Conservation (phyloP, 2,797 vertebrate genomes). For the Decapterus maruadsi region DNA sequence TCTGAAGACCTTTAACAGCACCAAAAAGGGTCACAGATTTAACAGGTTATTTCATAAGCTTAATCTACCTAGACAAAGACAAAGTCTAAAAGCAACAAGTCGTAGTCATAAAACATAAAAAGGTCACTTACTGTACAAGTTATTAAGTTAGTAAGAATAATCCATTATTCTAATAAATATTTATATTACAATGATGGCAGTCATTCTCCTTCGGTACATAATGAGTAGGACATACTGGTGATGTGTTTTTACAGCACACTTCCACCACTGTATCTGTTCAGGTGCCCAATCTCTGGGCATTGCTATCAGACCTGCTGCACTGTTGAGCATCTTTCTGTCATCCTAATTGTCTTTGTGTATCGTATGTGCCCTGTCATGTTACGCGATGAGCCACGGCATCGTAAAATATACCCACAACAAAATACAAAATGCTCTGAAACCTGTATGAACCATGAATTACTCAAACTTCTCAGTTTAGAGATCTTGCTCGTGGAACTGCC, state of each 20-base stretch:
- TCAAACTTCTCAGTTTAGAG: slow-evolving; percentile 19
- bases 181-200: background rate
- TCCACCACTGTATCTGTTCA: background rate
- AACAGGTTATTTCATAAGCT: background rate
- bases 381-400: background rate
- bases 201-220: background rate
- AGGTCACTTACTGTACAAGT: background rate
- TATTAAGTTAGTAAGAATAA: background rate
- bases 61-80: background rate
- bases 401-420: background rate
- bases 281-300: background rate
- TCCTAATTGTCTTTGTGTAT: background rate
- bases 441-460: slow-evolving; percentile 16
- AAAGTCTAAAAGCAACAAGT: background rate
- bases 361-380: background rate
- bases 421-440: background rate
- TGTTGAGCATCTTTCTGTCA: background rate
- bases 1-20: too few species aligned
- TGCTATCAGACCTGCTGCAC: background rate
- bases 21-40: background rate
- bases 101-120: background rate
- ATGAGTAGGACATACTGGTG: background rate
- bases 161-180: background rate
- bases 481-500: slow-evolving; percentile 20
- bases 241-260: background rate